A percentile compares a stretch with the other conserved stretches of the same genome.
Conservation (phyloP, 2,888 invertebrate genomes). For the Choristoneura rosaceana region DNA sequence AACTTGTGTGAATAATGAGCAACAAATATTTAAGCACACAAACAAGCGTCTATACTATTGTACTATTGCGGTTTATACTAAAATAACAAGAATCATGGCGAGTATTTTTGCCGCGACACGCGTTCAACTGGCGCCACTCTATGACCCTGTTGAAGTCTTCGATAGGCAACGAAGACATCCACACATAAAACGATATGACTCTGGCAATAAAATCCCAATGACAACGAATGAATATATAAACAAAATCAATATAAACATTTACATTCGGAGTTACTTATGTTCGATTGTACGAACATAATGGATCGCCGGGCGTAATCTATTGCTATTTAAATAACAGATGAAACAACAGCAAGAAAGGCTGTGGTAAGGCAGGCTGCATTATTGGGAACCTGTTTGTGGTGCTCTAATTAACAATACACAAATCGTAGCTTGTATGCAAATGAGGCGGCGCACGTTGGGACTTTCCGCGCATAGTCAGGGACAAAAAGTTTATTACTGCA, state of each 20-base stretch:
- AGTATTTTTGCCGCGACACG: slow-evolving; percentile 3
- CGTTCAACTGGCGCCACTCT: background rate
- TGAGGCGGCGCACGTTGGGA: slow-evolving; percentile 63
- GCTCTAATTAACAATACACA: slow-evolving; percentile 86
- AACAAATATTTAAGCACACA: too few species aligned
- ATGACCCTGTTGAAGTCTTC: slow-evolving; percentile 67
- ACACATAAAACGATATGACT: slow-evolving; percentile 28
- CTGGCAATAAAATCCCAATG: slow-evolving; percentile 24
- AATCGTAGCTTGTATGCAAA: slow-evolving; percentile 85
- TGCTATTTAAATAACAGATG: slow-evolving; percentile 83
- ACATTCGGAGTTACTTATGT: slow-evolving; percentile 79
- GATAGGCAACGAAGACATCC: slow-evolving; percentile 47
- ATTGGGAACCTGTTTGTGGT: slow-evolving; percentile 79
- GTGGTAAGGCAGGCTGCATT: slow-evolving; percentile 59
- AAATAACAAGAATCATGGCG: too few species aligned
- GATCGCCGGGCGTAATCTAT: slow-evolving; percentile 71
- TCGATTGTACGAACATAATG: slow-evolving; percentile 72
- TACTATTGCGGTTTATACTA: too few species aligned
- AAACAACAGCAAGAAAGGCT: slow-evolving; percentile 73
- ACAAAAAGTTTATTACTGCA: background rate
- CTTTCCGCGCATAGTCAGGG: slow-evolving; percentile 18
- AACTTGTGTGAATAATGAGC: background rate
- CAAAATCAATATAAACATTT: slow-evolving; percentile 73
- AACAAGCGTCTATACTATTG: too few species aligned
- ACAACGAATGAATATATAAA: slow-evolving; percentile 43